Base-by-base conservation (phyloP, 2,113 vertebrate species). In the Phycodurus eques region DNA sequence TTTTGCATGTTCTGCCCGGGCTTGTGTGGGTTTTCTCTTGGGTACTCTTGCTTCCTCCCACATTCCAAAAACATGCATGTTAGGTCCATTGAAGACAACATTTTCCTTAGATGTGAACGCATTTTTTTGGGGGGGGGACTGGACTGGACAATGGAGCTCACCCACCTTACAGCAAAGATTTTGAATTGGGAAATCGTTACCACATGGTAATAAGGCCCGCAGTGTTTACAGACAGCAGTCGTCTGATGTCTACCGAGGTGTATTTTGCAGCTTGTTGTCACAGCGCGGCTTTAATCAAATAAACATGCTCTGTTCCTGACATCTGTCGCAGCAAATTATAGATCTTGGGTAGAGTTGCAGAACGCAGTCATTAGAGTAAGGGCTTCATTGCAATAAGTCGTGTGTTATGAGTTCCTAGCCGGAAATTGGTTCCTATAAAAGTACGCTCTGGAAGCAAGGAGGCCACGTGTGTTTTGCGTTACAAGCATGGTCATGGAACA, bases 241-340 rank as follows among this genome's bases (percentile, higher is more conserved):
- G 2, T 65, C 65, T 75, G 60, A 56, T 75, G 73, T 81, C 54
- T 80, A 76, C 74, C 62, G 75, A 76, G 35, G 64, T 69, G 44
- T 67, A 51, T 64, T 85, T 71, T 79, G 65, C 43, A 51, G 78
- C 76, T 72, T 74, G 80, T 80, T 84, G 86, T 88, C 80, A 70
- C 49, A 33, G 66, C 2, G 35, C 39, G 42, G 60, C 74, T 65
- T n/a, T 5, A 65, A 65, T 46, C 68, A 78, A 85, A 89, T 78
- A 88, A 86, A 83, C 86, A 83, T 44, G 71, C 60, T 83, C 60
- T 6, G 11, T 75, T 78, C 80, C 74, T 90, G 85, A 89, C 82
- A 87, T 85, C 81, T 89, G 89, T 85, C 89, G 85, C 70, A 81
- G 71, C 80, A 81, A 88, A 87, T 90, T 87, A 88, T 85, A 84